These are phyloP conservation scores for Andrena cerasifolii DNA, from an alignment of 1,140 invertebrate genomes.

Conservation along the genomic window DNA sequence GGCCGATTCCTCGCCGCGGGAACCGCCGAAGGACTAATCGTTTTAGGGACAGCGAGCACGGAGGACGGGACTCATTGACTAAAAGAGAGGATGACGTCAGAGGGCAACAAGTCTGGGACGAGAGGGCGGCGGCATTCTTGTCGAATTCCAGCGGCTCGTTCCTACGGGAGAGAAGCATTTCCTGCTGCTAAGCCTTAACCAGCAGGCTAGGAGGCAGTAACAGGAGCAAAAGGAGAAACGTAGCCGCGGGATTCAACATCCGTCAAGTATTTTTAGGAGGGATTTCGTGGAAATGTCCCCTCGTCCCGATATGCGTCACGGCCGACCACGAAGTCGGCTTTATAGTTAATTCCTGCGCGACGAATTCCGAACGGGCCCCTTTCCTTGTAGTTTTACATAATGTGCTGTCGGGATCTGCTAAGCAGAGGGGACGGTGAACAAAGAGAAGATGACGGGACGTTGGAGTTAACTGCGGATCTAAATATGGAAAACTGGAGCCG, in stretches of 20 bases:
- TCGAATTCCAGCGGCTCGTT: conserved; percentile 65
- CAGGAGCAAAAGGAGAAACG: conserved; percentile 33
- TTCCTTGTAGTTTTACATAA: conserved; percentile 21
- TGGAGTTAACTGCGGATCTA: too few relatives aligned
- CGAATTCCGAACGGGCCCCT: conserved; percentile 12
- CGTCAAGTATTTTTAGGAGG: conserved; percentile 61
- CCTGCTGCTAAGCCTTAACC: conserved; percentile 59
- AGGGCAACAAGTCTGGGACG: conserved; percentile 52
- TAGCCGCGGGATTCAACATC: conserved; percentile 41
- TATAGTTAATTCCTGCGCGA: neutral
- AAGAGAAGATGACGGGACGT: neutral
- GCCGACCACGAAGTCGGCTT: neutral
- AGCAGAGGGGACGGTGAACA: neutral
- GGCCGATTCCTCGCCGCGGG: neutral
- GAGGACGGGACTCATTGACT: conserved; percentile 63
- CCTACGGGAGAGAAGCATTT: conserved; percentile 65
- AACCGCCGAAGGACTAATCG: conserved; percentile 34
- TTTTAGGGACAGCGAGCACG: conserved; percentile 31
- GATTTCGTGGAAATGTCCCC: conserved; percentile 52
- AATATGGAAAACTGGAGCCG: too few relatives aligned
- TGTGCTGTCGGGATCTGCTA: neutral
- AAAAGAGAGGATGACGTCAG: conserved; percentile 69
- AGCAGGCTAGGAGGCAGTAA: conserved; percentile 39
- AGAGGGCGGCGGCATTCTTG: conserved; percentile 69
- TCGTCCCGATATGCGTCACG: conserved; percentile 19